A percentile compares a stretch with the other conserved stretches of the same genome.
Evolutionary conservation across 2,113 vertebrate species (phyloP).

Genomic region (Otus sunia): DNA sequence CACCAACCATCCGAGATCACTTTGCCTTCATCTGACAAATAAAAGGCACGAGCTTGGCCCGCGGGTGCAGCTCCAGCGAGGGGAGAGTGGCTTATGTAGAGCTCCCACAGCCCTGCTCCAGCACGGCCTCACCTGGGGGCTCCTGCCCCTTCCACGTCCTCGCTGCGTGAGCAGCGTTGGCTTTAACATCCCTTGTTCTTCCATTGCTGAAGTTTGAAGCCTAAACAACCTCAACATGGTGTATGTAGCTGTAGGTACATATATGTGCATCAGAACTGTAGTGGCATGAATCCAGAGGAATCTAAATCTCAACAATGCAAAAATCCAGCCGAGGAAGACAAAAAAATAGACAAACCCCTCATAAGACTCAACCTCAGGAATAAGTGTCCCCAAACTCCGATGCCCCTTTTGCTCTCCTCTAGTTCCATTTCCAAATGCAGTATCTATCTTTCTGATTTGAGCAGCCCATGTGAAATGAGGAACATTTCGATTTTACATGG

Average conservation of each 20-base stretch:
- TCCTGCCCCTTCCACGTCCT: background rate
- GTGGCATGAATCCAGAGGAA: background rate
- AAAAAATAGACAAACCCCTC: background rate
- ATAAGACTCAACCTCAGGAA: background rate
- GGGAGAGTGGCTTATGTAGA: fast-evolving
- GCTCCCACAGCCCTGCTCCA: background rate
- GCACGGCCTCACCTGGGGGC: background rate
- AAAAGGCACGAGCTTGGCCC: background rate
- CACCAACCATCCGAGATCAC: background rate
- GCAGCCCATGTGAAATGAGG: background rate
- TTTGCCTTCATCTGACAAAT: background rate
- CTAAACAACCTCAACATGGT: fast-evolving
- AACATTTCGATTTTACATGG: background rate
- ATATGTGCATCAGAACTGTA: too few relatives aligned
- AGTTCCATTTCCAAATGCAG: background rate
- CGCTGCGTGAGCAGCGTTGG: background rate
- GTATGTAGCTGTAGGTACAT: too few relatives aligned
- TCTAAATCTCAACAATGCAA: background rate
- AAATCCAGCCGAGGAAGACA: background rate
- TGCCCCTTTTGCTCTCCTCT: background rate
- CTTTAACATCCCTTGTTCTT: fast-evolving
- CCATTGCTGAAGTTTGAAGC: background rate
- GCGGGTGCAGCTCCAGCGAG: background rate
- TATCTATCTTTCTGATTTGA: background rate
- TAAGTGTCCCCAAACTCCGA: too few relatives aligned